Base-by-base conservation (phyloP, 2,888 invertebrate genomes). In the Chloroclystis v-ata region DNA sequence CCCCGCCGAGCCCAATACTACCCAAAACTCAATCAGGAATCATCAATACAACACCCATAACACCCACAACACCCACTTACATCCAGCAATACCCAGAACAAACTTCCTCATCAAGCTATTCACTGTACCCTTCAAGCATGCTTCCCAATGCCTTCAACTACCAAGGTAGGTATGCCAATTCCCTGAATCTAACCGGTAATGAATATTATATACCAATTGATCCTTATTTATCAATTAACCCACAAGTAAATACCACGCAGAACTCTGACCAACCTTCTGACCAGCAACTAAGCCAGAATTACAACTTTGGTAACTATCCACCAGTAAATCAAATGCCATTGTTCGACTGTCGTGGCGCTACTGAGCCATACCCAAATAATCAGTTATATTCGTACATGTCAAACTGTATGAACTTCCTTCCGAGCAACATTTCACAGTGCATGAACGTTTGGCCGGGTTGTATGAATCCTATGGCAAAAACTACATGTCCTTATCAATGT, bases 71-170 rank as follows among this genome's bases (percentile, higher is more conserved):
- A n/a, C n/a, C 2, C 20, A 20, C 20, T 20, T 20, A 5, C 5
- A 5, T 20, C 20, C 20, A 2, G 20, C 20, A 4, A 5, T 20
- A 5, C 5, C 20, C 20, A 20, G 5, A 26, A 26, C 9, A 6
- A 6, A 35, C 10, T 10, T 35, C 5, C 35, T 10, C 16, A 11
- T 20, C 10, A 6, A 45, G 28, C 28, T 42, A 53, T 25, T 48
- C 44, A 3, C 49, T 45, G 0, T 51, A 50, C 35, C 49, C 41
- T 1, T 46, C 53, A 2, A 56, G 50, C 41, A 30, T 13, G 7
- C 43, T 33, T 9, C 41, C 37, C 1, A 49, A 47, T 29, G 4
- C 20, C 0, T 11, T 20, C 20, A 20, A 4, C 20, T 20, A 20
- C 5, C 20, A 20, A 20, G 20, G 20, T 20, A 20, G 20, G 3